Conservation (phyloP, 2,888 invertebrate genomes). For the Eledone cirrhosa region DNA sequence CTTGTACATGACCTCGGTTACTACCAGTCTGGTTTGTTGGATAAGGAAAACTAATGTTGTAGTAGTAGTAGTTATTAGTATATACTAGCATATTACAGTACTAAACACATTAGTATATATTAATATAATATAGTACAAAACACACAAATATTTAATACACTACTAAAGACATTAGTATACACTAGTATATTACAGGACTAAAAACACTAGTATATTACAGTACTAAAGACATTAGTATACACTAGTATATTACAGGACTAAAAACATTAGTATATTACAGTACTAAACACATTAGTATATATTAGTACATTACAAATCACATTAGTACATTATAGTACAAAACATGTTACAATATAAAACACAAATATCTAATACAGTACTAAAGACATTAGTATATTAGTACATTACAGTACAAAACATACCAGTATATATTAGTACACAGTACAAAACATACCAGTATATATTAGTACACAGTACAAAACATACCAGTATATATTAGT, state of each 20-base stretch:
- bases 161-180: too few relatives aligned
- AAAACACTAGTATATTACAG: too few relatives aligned
- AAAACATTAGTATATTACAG: not conserved
- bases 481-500: too few relatives aligned
- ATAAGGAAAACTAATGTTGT: slow-evolving; percentile 39
- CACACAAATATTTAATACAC: too few relatives aligned
- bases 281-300: not conserved
- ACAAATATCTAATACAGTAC: too few relatives aligned
- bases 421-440: not conserved
- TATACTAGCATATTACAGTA: not conserved
- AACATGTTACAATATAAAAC: too few relatives aligned
- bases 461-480: too few relatives aligned
- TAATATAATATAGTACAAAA: not conserved
- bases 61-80: not conserved
- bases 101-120: not conserved
- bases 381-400: too few relatives aligned
- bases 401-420: not conserved
- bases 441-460: too few relatives aligned
- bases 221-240: not conserved
- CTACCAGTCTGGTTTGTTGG: slow-evolving; percentile 59
- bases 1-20: slow-evolving; percentile 76
- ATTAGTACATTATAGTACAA: too few relatives aligned
- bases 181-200: too few relatives aligned
- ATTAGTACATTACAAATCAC: not conserved
- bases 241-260: not conserved